phyloP scores from a whole-genome alignment of 2,797 vertebrate genomes.

The Eulemur albifrons region DNA sequence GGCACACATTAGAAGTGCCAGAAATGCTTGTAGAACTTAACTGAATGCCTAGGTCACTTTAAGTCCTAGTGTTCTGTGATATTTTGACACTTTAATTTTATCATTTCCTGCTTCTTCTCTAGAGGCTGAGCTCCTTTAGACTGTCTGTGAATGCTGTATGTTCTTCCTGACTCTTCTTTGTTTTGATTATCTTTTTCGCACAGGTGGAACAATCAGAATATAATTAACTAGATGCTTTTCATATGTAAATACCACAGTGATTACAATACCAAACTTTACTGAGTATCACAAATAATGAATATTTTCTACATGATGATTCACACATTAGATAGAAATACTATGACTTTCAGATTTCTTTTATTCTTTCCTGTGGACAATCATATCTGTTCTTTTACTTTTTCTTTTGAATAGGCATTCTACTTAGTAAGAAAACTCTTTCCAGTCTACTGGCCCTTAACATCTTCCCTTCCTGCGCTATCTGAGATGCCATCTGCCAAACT shows the following conservation, averaged over 20 bases:
- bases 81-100: neutral
- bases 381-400: neutral
- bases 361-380: neutral
- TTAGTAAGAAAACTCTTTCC: neutral
- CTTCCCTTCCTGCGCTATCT: neutral
- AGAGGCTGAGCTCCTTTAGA: neutral
- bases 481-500: neutral
- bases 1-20: neutral
- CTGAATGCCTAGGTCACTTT: neutral
- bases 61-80: neutral
- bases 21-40: neutral
- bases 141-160: neutral
- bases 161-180: slow-evolving; percentile 21
- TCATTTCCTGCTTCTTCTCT: neutral
- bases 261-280: neutral
- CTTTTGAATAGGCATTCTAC: neutral
- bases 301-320: neutral
- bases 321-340: slow-evolving; percentile 20
- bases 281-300: neutral
- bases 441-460: neutral
- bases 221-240: slow-evolving; percentile 57
- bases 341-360: slow-evolving; percentile 37
- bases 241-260: slow-evolving; percentile 60
- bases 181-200: slow-evolving; percentile 28
- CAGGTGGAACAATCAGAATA: neutral